Conservation (phyloP, 2,113 vertebrate genomes). For the Spea bombifrons region DNA sequence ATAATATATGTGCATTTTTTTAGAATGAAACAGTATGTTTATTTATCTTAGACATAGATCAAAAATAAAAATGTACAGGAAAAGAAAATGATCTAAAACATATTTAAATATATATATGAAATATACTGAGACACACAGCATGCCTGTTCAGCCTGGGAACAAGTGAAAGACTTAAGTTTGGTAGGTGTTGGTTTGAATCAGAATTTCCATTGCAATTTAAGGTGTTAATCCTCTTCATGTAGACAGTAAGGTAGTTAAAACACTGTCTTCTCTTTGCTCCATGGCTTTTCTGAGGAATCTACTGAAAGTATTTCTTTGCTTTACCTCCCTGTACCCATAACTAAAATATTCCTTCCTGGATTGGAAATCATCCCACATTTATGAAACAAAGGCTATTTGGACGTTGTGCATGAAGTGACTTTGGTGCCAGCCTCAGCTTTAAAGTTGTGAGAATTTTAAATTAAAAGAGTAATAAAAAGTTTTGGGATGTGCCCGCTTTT, state of each 20-base stretch:
- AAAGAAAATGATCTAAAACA: conserved; percentile 37
- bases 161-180: conserved; percentile 50
- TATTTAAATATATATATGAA: conserved; percentile 36
- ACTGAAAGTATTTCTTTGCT: conserved; percentile 20
- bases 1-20: conserved; percentile 18
- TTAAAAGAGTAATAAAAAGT: conserved; percentile 15
- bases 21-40: conserved; percentile 18
- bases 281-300: conserved; percentile 3
- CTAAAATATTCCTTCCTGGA: conserved; percentile 31
- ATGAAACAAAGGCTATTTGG: conserved; percentile 38
- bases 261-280: conserved; percentile 15
- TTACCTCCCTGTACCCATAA: conserved; percentile 40
- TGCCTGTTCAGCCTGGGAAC: conserved; percentile 41
- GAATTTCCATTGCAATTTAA: conserved; percentile 57
- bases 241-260: conserved; percentile 40
- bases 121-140: conserved; percentile 39
- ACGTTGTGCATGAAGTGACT: conserved; percentile 26
- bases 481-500: neutral
- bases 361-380: conserved; percentile 40
- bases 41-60: conserved; percentile 43
- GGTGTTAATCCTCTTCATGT: conserved; percentile 50
- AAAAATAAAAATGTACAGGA: conserved; percentile 43
- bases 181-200: conserved; percentile 51
- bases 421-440: conserved; percentile 23
- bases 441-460: conserved; percentile 24